phyloP scores from a whole-genome alignment of 1,140 invertebrate species.

The Drepana arcuata region DNA sequence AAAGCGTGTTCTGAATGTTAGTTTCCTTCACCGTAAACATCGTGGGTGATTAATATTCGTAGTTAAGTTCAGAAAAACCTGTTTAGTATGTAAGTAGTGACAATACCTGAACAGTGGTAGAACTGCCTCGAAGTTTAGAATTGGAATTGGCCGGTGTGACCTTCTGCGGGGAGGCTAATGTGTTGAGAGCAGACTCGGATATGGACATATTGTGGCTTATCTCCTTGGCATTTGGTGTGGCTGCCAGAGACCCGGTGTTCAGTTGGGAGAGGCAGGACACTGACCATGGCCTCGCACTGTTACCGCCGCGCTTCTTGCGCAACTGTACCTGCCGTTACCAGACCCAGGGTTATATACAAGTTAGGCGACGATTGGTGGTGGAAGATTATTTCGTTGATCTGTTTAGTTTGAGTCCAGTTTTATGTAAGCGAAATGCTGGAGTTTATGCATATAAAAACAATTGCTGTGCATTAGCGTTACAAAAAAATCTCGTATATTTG shows the following conservation, averaged over 20 bases:
- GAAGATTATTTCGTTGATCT: too few relatives aligned
- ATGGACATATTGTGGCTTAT: conserved; percentile 75
- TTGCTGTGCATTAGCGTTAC: too few relatives aligned
- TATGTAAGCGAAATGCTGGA: too few relatives aligned
- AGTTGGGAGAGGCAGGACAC: conserved; percentile 86
- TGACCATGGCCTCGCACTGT: conserved; percentile 83
- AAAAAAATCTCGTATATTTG: too few relatives aligned
- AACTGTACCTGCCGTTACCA: conserved; percentile 64
- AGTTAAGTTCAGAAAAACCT: too few relatives aligned
- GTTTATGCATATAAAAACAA: too few relatives aligned
- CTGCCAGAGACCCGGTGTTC: conserved; percentile 37
- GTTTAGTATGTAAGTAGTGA: too few relatives aligned
- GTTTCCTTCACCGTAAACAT: too few relatives aligned
- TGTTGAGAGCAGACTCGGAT: conserved; percentile 88
- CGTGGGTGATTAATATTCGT: too few relatives aligned
- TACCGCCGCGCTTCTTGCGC: conserved; percentile 64
- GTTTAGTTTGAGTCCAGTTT: too few relatives aligned
- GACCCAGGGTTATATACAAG: conserved; percentile 4
- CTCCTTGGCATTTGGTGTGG: conserved; percentile 76
- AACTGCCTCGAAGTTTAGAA: conserved; percentile 57
- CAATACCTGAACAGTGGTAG: conserved; percentile 64
- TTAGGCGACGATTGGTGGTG: conserved; percentile 3
- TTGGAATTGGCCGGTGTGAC: conserved; percentile 53
- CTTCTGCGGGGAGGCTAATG: conserved; percentile 70
- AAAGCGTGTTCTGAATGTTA: too few relatives aligned